A percentile compares a stretch with the other conserved stretches of the same genome.
Evolutionary conservation across 2,113 vertebrate species (phyloP).

Genomic region (Phrynosoma blainvillii): DNA sequence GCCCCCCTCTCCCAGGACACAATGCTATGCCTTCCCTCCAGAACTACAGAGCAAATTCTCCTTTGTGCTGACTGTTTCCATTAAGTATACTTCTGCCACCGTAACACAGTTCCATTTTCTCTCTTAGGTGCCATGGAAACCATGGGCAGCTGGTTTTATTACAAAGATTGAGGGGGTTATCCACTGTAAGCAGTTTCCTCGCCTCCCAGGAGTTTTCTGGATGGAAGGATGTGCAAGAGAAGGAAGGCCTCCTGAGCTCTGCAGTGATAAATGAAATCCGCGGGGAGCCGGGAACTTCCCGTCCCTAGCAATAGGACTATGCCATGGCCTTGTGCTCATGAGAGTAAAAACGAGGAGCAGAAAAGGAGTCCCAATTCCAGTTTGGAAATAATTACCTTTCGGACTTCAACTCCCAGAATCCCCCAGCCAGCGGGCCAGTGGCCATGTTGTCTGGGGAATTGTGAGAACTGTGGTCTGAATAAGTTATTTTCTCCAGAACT

Average conservation of each 20-base stretch:
- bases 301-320: rapidly evolving
- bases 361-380: no score
- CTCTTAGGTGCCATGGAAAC: slow-evolving; percentile 61
- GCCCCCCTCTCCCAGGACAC: no score
- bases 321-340: rapidly evolving
- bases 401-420: background rate
- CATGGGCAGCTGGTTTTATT: slow-evolving; percentile 57
- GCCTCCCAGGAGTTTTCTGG: slow-evolving; percentile 10
- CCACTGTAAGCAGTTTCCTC: background rate
- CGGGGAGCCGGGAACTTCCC: background rate
- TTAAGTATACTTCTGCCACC: background rate
- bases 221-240: background rate
- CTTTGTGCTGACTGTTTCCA: background rate
- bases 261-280: background rate
- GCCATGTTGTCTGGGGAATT: no score
- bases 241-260: background rate
- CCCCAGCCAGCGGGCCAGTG: background rate
- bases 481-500: background rate
- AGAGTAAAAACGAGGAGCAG: background rate
- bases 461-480: background rate
- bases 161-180: slow-evolving; percentile 30
- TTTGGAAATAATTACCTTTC: background rate
- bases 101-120: slow-evolving; percentile 39
- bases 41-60: background rate
- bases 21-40: background rate